Evolutionary conservation across 2,888 invertebrate genomes (phyloP), one percentile per base, ranked within the genome.

Genomic region (Pollenia angustigena): DNA sequence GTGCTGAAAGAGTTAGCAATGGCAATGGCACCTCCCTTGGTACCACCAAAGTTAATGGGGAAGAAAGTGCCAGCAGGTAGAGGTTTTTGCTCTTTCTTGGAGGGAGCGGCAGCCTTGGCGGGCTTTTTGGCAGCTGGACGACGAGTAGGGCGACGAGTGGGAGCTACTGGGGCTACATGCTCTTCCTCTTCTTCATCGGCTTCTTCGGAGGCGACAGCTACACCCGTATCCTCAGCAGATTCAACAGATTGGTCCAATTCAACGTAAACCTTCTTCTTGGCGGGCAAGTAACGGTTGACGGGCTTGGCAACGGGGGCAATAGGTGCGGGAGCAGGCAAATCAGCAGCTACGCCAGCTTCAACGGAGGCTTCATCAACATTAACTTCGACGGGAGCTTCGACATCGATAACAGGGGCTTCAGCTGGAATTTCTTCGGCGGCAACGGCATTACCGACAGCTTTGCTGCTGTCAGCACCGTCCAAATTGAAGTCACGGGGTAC

Each of bases 1-100:
- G 93, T 93, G 90, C 93, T 93, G 89, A 92, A 93, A 46, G 93
- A 92, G 88, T 93, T 93, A 88, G 93, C 93, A 89, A 93, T 93
- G 75, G 93, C 93, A 87, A 93, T 93, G 56, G 93, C 93, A 71
- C 93, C 93, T 48, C 93, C 92, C 71, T 52, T 89, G 89, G 93
- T 92, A 69, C 93, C 92, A 50, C 93, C 93, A 64, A 93, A 93
- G 76, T 92, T 89, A 48, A 93, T 90, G 62, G 93, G 93, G 91
- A 93, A 93, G 90, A 92, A 93, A 12, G 92, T 92, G 48, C 92
- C 93, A n/a, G 90, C 90, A 14, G 93, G 93, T 83, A 91, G 88
- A 44, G 91, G 90, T 83, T 91, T 91, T 0, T 81, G 78, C 4
- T 90, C 90, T 66, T 90, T 89, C 85, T 89, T 91, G 79, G 87